Evolutionary conservation across 92 coral and sea anemone genomes (phyloP).

Genomic region (Porites divaricata): DNA sequence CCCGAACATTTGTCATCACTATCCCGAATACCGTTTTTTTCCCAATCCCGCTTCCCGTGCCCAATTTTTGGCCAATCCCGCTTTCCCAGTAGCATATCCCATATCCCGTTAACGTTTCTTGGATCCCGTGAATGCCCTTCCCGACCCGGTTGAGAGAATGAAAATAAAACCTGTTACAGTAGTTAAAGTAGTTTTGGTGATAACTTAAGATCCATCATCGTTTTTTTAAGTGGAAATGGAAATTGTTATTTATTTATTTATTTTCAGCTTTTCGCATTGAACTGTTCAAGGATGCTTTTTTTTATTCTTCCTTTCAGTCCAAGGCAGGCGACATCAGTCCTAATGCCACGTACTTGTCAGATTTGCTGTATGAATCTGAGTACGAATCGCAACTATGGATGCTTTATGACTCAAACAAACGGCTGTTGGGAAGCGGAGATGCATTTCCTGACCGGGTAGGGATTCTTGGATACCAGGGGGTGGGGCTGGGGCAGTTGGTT

Average conservation of each 20-base stretch:
- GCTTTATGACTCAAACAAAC: conserved; percentile 89
- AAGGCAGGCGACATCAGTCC: conserved; percentile 82
- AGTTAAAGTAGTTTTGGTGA: too few species aligned
- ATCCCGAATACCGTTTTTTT: too few species aligned
- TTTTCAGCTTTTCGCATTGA: background rate
- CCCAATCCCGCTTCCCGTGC: too few species aligned
- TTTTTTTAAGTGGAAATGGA: too few species aligned
- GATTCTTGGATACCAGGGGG: background rate
- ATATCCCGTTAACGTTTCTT: too few species aligned
- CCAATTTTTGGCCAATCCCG: too few species aligned
- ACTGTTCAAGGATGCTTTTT: background rate
- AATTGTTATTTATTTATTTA: background rate
- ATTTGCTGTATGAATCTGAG: conserved; percentile 92
- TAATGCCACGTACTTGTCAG: conserved; percentile 91
- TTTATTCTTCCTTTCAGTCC: conserved; percentile 51
- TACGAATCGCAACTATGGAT: conserved; percentile 98
- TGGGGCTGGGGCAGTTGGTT: background rate
- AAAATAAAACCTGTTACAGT: too few species aligned
- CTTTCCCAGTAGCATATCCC: too few species aligned
- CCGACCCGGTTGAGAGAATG: too few species aligned
- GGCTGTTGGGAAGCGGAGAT: conserved; percentile 90
- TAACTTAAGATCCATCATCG: too few species aligned
- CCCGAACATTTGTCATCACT: too few species aligned
- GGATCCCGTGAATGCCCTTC: too few species aligned
- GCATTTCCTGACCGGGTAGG: conserved; percentile 95